These are phyloP conservation scores for Clarias macrocephalus DNA, from an alignment of 2,113 vertebrate genomes.

Conservation along the genomic window DNA sequence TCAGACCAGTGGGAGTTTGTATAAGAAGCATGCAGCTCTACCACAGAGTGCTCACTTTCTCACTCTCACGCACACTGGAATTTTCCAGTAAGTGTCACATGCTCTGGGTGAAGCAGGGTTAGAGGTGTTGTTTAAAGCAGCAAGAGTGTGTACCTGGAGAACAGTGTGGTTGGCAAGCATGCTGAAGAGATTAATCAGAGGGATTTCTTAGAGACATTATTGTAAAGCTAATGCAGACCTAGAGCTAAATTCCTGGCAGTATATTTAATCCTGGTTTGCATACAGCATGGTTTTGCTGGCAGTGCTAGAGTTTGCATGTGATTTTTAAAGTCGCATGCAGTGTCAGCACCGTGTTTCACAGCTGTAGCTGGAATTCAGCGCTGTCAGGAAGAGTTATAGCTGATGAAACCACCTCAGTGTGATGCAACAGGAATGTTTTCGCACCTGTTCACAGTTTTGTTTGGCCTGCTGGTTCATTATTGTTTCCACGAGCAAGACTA, in stretches of 20 bases:
- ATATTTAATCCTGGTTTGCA: background rate
- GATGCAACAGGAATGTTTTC: background rate
- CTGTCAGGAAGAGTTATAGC: conserved; percentile 21
- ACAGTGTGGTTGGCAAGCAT: background rate
- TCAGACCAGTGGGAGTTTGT: background rate
- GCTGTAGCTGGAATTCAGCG: conserved; percentile 33
- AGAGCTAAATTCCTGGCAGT: background rate
- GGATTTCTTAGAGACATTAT: background rate
- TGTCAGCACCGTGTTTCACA: conserved; percentile 22
- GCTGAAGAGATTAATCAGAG: background rate
- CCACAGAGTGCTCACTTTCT: background rate
- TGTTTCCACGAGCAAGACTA: background rate
- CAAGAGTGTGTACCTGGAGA: conserved; percentile 8
- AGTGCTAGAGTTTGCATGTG: background rate
- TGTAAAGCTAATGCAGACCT: background rate
- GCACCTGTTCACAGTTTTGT: background rate
- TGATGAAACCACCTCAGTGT: conserved; percentile 8
- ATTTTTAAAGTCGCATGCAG: background rate
- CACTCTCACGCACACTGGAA: conserved; percentile 19
- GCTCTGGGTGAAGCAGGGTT: conserved; percentile 26
- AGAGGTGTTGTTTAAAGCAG: conserved; percentile 11
- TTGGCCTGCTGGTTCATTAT: background rate
- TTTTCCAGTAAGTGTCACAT: conserved; percentile 38
- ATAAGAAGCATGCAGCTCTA: background rate
- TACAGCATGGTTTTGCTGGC: background rate